Percentiles rank a stretch among this genome's conserved stretches.
Conservation (phyloP, 1,140 invertebrate species). For the Cotesia vestalis region DNA sequence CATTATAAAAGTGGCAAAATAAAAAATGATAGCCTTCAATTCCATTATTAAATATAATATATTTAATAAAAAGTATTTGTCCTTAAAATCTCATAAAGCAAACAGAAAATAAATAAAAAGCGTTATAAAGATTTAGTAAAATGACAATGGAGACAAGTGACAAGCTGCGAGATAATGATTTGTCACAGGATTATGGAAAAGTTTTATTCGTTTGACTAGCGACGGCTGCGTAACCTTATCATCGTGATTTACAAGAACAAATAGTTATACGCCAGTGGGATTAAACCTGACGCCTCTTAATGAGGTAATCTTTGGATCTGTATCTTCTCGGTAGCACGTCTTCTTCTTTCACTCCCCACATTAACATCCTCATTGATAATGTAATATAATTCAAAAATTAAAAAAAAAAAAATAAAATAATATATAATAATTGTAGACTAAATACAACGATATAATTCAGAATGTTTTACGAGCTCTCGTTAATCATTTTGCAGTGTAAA, state of each 20-base stretch:
- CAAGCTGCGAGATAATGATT: slow-evolving; percentile 2
- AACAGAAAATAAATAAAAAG: not conserved
- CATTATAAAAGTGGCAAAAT: too few species aligned
- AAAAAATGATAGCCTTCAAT: too few species aligned
- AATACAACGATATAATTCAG: too few species aligned
- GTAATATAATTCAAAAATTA: not conserved
- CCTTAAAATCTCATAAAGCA: not conserved
- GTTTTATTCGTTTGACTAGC: slow-evolving; percentile 43
- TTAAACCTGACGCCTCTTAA: slow-evolving; percentile 59
- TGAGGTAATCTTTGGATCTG: slow-evolving; percentile 59
- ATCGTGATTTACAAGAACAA: slow-evolving; percentile 65
- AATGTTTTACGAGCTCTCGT: too few species aligned
- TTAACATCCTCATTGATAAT: not conserved
- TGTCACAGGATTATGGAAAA: slow-evolving; percentile 52
- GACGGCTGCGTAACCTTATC: slow-evolving; percentile 52
- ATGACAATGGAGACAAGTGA: slow-evolving; percentile 1
- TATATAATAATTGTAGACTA: too few species aligned
- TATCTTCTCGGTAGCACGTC: slow-evolving; percentile 45
- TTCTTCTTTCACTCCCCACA: slow-evolving; percentile 4
- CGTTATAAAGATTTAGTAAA: too few species aligned
- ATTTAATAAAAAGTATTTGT: not conserved
- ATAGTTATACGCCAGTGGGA: slow-evolving; percentile 52
- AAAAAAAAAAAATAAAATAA: not conserved
- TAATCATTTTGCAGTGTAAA: too few species aligned
- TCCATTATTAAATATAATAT: too few species aligned